phyloP scores from a whole-genome alignment of 2,888 invertebrate genomes.

The Ormyrus thymus region DNA sequence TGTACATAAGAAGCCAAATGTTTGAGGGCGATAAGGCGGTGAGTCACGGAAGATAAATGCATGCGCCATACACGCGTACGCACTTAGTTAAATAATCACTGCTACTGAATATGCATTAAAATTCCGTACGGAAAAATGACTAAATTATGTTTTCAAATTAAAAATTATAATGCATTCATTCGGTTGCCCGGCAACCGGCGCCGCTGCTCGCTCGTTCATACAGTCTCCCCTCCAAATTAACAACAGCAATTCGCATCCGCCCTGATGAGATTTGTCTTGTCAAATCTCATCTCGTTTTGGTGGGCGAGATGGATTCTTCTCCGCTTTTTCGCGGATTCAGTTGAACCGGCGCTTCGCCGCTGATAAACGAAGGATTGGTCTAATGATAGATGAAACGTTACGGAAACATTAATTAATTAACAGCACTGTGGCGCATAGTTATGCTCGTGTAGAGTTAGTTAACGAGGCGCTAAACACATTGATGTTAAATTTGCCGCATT shows the following conservation, averaged over 20 bases:
- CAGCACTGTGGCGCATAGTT: conserved; percentile 6
- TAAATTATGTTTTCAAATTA: conserved; percentile 43
- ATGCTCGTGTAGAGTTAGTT: conserved; percentile 11
- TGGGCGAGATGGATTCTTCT: no score
- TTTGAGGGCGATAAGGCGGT: conserved; percentile 51
- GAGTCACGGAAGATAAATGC: conserved; percentile 48
- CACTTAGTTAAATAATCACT: conserved; percentile 19
- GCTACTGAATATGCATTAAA: conserved; percentile 38
- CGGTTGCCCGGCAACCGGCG: no score
- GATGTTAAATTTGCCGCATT: conserved; percentile 10
- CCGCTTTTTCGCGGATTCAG: no score
- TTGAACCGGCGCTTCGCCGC: no score
- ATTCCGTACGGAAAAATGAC: conserved; percentile 39
- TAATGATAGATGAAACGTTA: conserved; percentile 10
- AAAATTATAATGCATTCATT: conserved; percentile 24
- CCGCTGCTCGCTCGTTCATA: no score
- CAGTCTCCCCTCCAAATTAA: no score
- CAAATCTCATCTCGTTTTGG: no score
- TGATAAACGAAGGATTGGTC: no score
- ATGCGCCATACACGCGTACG: conserved; percentile 8
- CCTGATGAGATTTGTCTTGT: no score
- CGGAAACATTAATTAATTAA: conserved; percentile 14
- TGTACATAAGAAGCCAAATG: conserved; percentile 41
- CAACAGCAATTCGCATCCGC: no score
- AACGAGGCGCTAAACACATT: not conserved